Base-by-base conservation (phyloP, 2,113 vertebrate species). In the Etia nguti region DNA sequence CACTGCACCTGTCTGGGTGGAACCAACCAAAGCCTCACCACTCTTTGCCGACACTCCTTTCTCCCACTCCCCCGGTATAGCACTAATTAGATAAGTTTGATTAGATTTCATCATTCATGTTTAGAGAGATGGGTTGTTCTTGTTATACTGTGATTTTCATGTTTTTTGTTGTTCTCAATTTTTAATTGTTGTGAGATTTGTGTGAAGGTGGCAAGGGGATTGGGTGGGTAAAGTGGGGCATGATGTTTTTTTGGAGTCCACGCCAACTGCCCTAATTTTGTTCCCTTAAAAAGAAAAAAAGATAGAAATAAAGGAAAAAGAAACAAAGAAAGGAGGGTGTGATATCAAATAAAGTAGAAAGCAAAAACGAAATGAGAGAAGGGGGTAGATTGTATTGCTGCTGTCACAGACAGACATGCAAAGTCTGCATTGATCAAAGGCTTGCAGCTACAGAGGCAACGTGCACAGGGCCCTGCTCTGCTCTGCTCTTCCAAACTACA, bases 241-340 rank as follows among this genome's bases (percentile, higher is more conserved):
- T 88, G 86, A 85, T 92, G 92, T 89, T 91, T 90, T 93, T 96
- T 96, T 96, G 96, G 96, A 96, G 96, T 96, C 96, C 95, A 96
- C 95, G 96, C 95, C 95, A 96, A 96, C 96, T 96, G 96, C 96
- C 95, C 95, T 96, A 96, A 96, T 96, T 95, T 96, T 96, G 94
- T 92, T 94, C 93, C 94, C 90, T 93, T 93, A 81, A 92, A 95
- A 93, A 89, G 83, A 89, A 92, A 88, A 89, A 90, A 92, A 90
- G 87, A 91, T 81, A 90, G 79, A 84, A 92, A 86, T 84, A 86
- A 90, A 90, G 92, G 81, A 29, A 90, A 91, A 85, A 88, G 83
- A 91, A 92, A 88, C 85, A 93, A 92, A 92, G 86, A 91, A 92
- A 92, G 84, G 85, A 95, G 83, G 88, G 87, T 92, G 86, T 85